Evolutionary conservation across 1,140 invertebrate genomes (phyloP).

Genomic region (Lordiphosa clarofinis): DNA sequence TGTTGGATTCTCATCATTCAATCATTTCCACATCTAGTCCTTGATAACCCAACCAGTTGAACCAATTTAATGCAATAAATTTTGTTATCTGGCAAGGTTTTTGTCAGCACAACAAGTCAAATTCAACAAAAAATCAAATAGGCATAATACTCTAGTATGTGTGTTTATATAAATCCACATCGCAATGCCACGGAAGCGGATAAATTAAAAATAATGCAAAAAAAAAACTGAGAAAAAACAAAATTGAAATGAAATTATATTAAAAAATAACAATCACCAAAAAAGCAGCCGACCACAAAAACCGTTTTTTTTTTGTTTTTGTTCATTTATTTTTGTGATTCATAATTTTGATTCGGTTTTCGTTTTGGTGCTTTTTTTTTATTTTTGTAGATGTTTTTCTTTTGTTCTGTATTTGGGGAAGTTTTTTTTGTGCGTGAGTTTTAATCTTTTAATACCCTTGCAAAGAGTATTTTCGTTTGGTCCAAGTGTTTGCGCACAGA

Average conservation of each 20-base stretch:
- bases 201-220: slow-evolving; percentile 35
- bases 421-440: slow-evolving; percentile 8
- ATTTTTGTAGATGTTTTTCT: slow-evolving; percentile 30
- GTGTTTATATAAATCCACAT: slow-evolving; percentile 2
- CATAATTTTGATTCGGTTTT: slow-evolving; percentile 48
- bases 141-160: slow-evolving; percentile 2
- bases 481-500: slow-evolving; percentile 17
- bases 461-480: too few relatives aligned
- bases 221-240: slow-evolving; percentile 22
- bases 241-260: slow-evolving; percentile 47
- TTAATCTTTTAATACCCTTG: slow-evolving; percentile 18
- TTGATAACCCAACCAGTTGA: neutral
- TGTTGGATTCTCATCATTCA: too few relatives aligned
- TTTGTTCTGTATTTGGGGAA: slow-evolving; percentile 29
- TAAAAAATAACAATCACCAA: slow-evolving; percentile 25
- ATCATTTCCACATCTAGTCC: too few relatives aligned
- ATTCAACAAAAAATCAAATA: slow-evolving; percentile 8
- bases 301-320: slow-evolving; percentile 29
- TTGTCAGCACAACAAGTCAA: neutral
- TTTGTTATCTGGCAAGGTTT: slow-evolving; percentile 26
- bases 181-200: slow-evolving; percentile 44
- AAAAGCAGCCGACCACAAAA: slow-evolving; percentile 22
- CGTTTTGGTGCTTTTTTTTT: slow-evolving; percentile 16
- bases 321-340: slow-evolving; percentile 31
- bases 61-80: slow-evolving; percentile 32